phyloP scores from a whole-genome alignment of 2,113 vertebrate genomes.

The Calonectris borealis region DNA sequence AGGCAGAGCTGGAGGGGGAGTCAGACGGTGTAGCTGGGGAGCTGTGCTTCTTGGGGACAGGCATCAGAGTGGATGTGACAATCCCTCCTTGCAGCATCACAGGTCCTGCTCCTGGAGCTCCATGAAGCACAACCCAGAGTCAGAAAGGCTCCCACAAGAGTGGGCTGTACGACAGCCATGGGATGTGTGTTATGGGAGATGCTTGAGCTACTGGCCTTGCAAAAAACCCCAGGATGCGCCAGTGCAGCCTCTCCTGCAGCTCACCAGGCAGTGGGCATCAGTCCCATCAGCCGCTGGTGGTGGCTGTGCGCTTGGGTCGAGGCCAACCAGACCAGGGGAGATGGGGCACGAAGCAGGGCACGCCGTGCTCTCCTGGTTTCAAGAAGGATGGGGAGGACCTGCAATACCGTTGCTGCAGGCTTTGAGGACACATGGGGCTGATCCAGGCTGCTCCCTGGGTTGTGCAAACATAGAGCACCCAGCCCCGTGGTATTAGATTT shows the following conservation, averaged over 20 bases:
- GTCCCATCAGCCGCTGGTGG: not conserved
- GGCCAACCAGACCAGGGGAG: not conserved
- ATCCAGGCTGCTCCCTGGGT: not conserved
- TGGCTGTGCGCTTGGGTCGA: not conserved
- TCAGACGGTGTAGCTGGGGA: accelerated
- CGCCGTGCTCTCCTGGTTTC: not conserved
- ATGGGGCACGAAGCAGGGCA: not conserved
- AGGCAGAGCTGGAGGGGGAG: not conserved
- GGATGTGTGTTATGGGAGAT: not conserved
- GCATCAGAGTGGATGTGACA: not conserved
- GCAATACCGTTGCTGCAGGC: accelerated
- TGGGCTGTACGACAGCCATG: not conserved
- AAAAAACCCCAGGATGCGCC: not conserved
- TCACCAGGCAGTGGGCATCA: not conserved
- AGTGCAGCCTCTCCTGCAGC: not conserved
- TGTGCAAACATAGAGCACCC: not conserved
- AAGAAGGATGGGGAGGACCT: not conserved
- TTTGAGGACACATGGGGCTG: not conserved
- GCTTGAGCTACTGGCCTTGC: not conserved
- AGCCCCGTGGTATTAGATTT: not conserved
- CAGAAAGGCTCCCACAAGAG: not conserved
- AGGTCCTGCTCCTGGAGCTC: not conserved
- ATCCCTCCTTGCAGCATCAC: not conserved
- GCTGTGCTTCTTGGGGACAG: accelerated
- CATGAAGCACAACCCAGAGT: not conserved